A percentile compares a stretch with the other conserved stretches of the same genome.
Conservation (phyloP, 2,113 vertebrate genomes). For the Perca fluviatilis region DNA sequence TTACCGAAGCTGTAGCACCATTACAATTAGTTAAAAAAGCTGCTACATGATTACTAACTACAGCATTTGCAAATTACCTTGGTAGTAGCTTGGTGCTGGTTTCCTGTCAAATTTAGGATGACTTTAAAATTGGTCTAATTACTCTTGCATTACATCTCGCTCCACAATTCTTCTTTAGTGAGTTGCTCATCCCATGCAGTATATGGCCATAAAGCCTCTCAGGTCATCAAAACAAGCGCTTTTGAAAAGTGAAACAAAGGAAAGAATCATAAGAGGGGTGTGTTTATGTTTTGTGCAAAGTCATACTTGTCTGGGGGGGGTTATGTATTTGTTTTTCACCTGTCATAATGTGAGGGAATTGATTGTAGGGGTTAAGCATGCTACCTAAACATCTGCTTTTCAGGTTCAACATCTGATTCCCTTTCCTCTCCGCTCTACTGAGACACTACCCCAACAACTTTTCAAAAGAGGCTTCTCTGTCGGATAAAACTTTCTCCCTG, state of each 20-base stretch:
- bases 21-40: background rate
- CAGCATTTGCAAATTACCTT: background rate
- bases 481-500: slow-evolving; percentile 69
- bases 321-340: slow-evolving; percentile 5
- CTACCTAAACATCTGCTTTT: slow-evolving; percentile 54
- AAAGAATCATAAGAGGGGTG: background rate
- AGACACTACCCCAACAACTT: slow-evolving; percentile 57
- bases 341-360: background rate
- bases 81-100: background rate
- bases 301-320: background rate
- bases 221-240: background rate
- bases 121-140: background rate
- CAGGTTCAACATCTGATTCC: slow-evolving; percentile 46
- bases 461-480: slow-evolving; percentile 52
- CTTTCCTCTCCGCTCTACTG: slow-evolving; percentile 32
- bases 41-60: background rate
- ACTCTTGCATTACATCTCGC: too few relatives aligned
- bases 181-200: background rate
- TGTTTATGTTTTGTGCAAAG: slow-evolving; percentile 16
- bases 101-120: background rate
- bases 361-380: background rate
- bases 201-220: background rate
- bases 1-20: background rate
- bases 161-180: background rate
- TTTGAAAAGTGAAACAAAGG: background rate